Evolutionary conservation across 2,888 invertebrate species (phyloP).

Genomic region (Clunio marinus): DNA sequence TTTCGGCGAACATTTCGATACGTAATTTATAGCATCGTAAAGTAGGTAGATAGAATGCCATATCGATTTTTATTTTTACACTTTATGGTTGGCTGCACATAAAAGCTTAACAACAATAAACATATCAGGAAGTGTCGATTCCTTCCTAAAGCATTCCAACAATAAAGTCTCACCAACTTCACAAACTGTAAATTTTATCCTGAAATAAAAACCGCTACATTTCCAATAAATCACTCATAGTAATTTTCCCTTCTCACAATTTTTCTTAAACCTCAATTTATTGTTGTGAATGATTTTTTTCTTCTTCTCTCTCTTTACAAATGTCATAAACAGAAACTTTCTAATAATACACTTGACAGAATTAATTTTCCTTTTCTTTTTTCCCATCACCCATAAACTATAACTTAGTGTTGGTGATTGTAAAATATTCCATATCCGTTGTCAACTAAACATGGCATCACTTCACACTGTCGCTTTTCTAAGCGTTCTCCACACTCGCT

Average conservation of each 20-base stretch:
- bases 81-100: neutral
- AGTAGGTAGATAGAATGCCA: neutral
- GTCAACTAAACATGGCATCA: slow-evolving; percentile 47
- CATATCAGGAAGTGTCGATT: neutral
- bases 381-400: too few species aligned
- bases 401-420: slow-evolving; percentile 4
- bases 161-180: neutral
- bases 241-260: neutral
- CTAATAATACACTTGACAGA: neutral
- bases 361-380: neutral
- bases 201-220: neutral
- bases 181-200: neutral
- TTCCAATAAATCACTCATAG: neutral
- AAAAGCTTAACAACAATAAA: neutral
- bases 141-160: neutral
- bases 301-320: neutral
- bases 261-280: neutral
- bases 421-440: neutral
- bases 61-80: slow-evolving; percentile 11
- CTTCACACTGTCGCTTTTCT: slow-evolving; percentile 47
- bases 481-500: slow-evolving; percentile 49
- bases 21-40: neutral
- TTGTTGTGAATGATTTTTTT: slow-evolving; percentile 12
- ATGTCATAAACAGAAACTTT: neutral
- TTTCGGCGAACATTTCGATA: neutral